These are phyloP conservation scores for Pachymerium ferrugineum DNA, from an alignment of 2,888 invertebrate species.

Conservation along the genomic window DNA sequence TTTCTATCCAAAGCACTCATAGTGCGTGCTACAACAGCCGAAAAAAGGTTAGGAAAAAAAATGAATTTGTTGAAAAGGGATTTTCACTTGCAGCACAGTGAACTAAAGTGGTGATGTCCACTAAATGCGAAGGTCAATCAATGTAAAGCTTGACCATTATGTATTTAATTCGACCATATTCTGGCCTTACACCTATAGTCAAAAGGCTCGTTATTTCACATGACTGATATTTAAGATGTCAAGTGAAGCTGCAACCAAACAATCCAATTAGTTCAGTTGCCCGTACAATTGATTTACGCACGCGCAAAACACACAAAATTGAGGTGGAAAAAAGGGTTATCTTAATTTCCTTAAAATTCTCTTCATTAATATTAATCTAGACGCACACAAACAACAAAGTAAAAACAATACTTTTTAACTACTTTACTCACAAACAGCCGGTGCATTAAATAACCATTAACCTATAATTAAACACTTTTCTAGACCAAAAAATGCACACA, in stretches of 20 bases:
- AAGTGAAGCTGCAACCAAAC: slow-evolving; percentile 24
- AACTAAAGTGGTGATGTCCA: not conserved
- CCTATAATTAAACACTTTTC: slow-evolving; percentile 31
- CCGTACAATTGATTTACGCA: slow-evolving; percentile 22
- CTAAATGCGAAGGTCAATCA: slow-evolving; percentile 1
- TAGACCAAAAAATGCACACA: not conserved
- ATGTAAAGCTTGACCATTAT: slow-evolving; percentile 7
- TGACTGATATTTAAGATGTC: not conserved
- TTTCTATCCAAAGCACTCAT: slow-evolving; percentile 5
- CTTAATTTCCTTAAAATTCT: not conserved
- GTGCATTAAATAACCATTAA: slow-evolving; percentile 27
- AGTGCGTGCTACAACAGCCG: not conserved
- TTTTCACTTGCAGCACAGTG: slow-evolving; percentile 15
- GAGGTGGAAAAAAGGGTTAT: not conserved
- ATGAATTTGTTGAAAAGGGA: slow-evolving; percentile 4
- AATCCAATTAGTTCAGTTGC: slow-evolving; percentile 1
- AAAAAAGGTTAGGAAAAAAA: not conserved
- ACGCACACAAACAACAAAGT: slow-evolving; percentile 3
- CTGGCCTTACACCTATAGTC: slow-evolving; percentile 24
- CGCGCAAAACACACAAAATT: slow-evolving; percentile 12
- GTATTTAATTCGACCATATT: slow-evolving; percentile 23
- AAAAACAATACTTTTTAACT: too few relatives aligned
- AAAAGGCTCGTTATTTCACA: slow-evolving; percentile 22
- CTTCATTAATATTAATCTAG: not conserved
- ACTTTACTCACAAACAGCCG: too few relatives aligned